Evolutionary conservation across 2,888 invertebrate species (phyloP).

Genomic region (Aphidoletes aphidimyza): DNA sequence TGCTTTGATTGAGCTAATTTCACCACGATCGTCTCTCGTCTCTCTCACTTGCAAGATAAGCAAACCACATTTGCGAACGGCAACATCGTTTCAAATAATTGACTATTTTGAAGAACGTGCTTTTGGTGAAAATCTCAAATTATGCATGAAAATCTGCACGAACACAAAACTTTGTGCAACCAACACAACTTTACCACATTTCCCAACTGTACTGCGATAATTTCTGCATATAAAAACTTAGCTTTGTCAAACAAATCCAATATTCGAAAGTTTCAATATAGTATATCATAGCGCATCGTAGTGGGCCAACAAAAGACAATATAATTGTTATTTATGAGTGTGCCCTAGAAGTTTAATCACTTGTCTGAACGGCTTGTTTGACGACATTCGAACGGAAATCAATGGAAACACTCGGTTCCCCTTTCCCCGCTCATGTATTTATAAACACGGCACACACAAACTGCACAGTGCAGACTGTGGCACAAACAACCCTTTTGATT

Average conservation of each 20-base stretch:
- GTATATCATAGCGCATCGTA: neutral
- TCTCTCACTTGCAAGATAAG: too few relatives aligned
- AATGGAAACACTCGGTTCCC: neutral
- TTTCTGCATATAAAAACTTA: neutral
- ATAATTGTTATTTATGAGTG: slow-evolving; percentile 31
- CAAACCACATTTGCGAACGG: too few relatives aligned
- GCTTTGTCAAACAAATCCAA: slow-evolving; percentile 2
- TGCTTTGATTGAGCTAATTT: slow-evolving; percentile 29
- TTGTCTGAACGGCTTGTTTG: slow-evolving; percentile 22
- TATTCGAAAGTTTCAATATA: neutral
- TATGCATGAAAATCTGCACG: neutral
- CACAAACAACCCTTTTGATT: neutral
- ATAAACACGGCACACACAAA: too few relatives aligned
- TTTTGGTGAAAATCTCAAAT: neutral
- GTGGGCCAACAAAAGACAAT: neutral
- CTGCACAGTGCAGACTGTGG: too few relatives aligned
- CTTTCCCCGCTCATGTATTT: too few relatives aligned
- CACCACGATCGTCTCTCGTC: neutral
- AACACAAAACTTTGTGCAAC: slow-evolving; percentile 1
- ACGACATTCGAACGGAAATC: slow-evolving; percentile 34
- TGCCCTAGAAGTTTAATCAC: slow-evolving; percentile 18
- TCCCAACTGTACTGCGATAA: slow-evolving; percentile 23
- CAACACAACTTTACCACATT: too few relatives aligned
- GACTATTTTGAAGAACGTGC: neutral
- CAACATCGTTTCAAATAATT: neutral